A percentile compares a stretch with the other conserved stretches of the same genome.
Conservation (phyloP, 2,797 vertebrate genomes). For the Sardinella longiceps region DNA sequence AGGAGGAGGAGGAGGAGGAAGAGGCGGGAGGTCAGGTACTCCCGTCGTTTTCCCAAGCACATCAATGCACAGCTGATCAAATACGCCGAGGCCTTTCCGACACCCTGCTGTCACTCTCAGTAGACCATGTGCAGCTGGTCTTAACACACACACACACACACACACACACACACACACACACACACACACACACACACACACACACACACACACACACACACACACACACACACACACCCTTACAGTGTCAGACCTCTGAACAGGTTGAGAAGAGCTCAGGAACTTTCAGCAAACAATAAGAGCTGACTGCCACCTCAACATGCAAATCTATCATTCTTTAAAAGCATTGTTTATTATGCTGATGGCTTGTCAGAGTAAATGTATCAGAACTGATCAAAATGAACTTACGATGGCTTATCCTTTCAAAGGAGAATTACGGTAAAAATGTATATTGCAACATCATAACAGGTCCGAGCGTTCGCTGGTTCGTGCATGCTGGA, state of each 20-base stretch:
- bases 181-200: not conserved
- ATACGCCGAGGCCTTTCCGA: not conserved
- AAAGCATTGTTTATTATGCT: not conserved
- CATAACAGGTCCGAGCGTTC: no score
- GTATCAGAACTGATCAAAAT: no score
- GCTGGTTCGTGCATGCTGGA: no score
- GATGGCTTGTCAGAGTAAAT: not conserved
- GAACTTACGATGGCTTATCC: no score
- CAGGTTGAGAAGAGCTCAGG: not conserved
- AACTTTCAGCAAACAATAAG: not conserved
- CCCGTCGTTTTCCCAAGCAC: constrained; percentile 16
- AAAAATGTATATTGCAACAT: no score
- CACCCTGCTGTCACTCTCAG: constrained; percentile 15
- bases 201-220: no score
- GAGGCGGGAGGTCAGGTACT: constrained; percentile 19
- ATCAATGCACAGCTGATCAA: constrained; percentile 22
- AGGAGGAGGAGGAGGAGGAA: not conserved
- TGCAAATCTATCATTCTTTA: not conserved
- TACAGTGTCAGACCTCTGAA: not conserved
- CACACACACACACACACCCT: not conserved
- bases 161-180: not conserved
- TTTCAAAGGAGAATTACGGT: no score
- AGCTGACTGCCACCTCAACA: not conserved
- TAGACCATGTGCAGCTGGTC: not conserved
- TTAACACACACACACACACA: not conserved